Evolutionary conservation across 2,888 invertebrate genomes (phyloP).

Genomic region (Mantis religiosa): DNA sequence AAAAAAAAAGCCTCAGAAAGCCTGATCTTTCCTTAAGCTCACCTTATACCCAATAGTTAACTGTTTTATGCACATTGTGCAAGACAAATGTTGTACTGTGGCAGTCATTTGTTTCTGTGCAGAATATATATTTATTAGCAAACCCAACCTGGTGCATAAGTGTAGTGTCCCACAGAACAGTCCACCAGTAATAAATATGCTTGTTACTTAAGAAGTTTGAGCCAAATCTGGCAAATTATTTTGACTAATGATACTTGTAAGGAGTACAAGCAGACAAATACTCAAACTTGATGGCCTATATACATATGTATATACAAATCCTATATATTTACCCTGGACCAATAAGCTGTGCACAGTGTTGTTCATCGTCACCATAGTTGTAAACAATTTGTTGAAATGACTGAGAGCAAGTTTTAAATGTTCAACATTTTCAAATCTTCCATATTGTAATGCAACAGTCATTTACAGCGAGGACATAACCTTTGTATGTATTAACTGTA

Average conservation of each 20-base stretch:
- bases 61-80: not conserved
- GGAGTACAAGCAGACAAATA: not conserved
- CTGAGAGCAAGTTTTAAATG: not conserved
- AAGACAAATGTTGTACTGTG: not conserved
- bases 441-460: not conserved
- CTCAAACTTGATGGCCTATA: constrained; percentile 4
- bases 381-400: not conserved
- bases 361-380: not conserved
- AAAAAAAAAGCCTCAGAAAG: not conserved
- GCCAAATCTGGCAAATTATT: not conserved
- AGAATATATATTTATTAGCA: not conserved
- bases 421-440: not conserved
- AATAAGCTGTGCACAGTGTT: not conserved
- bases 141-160: not conserved
- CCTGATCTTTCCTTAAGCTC: not conserved
- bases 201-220: not conserved
- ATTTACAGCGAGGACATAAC: not conserved
- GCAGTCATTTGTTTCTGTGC: not conserved
- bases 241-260: not conserved
- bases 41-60: not conserved
- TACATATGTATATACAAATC: not conserved
- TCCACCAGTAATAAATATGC: not conserved
- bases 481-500: not conserved
- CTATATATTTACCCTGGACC: not conserved
- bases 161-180: not conserved